Percentiles rank a stretch among this genome's conserved stretches.
Evolutionary conservation across 2,797 vertebrate genomes (phyloP).

Genomic region (Silurus lanzhouensis): DNA sequence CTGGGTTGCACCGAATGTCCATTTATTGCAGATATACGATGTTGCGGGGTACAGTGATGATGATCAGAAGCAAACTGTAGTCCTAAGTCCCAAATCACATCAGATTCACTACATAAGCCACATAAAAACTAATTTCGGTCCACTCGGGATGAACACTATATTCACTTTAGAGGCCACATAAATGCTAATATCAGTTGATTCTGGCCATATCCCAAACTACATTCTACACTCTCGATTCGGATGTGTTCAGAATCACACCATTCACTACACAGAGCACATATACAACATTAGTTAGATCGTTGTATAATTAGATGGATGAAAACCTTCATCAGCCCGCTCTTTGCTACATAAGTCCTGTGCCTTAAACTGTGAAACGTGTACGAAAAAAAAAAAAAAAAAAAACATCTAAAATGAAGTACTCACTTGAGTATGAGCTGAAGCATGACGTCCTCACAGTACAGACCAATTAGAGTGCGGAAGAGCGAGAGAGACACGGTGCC

Average conservation of each 20-base stretch:
- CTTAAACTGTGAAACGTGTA: background rate
- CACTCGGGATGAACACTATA: background rate
- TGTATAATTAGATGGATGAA: background rate
- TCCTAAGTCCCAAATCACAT: background rate
- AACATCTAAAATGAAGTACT: conserved; percentile 54
- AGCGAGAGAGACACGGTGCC: conserved; percentile 93
- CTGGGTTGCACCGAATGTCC: too few species aligned
- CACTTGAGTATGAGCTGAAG: conserved; percentile 93
- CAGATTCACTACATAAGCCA: too few species aligned
- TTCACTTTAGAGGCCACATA: background rate
- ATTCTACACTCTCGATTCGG: background rate
- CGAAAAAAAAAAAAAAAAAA: background rate
- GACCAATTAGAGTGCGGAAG: conserved; percentile 91
- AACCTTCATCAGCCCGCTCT: background rate
- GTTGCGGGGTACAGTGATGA: too few species aligned
- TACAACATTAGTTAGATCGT: too few species aligned
- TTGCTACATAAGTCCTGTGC: background rate
- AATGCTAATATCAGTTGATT: background rate
- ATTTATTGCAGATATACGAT: too few species aligned
- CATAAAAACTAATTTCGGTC: background rate
- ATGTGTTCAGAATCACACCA: background rate
- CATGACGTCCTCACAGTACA: conserved; percentile 98
- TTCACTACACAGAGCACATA: background rate
- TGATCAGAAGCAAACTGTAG: too few species aligned
- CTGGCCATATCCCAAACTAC: background rate